These are phyloP conservation scores for Dryoscopus gambensis DNA, from an alignment of 2,113 vertebrate species.

Conservation along the genomic window DNA sequence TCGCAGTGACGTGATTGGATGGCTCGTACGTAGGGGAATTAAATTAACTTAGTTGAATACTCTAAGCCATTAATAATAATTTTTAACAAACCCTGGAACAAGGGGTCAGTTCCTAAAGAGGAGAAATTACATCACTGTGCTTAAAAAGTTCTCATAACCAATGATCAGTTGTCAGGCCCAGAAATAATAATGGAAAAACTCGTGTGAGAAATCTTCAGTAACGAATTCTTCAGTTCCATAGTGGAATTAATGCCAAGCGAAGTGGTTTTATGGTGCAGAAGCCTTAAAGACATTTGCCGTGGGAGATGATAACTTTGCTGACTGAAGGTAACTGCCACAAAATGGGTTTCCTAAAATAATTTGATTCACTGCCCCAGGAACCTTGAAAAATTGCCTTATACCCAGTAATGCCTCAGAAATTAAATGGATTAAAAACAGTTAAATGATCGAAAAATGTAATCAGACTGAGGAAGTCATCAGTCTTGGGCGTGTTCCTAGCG, in stretches of 20 bases:
- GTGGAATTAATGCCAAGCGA: background rate
- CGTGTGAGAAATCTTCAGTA: background rate
- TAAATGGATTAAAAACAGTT: slow-evolving; percentile 18
- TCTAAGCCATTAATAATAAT: background rate
- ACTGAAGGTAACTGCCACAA: slow-evolving; percentile 17
- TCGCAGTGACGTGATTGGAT: rapidly evolving
- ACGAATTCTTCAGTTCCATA: background rate
- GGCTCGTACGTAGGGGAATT: background rate
- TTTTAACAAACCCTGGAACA: background rate
- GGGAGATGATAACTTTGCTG: background rate
- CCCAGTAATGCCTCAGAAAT: background rate
- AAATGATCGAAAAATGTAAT: background rate
- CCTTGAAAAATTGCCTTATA: slow-evolving; percentile 2
- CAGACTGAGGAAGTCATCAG: background rate
- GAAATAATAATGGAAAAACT: background rate
- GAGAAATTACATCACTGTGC: background rate
- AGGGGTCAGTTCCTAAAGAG: background rate
- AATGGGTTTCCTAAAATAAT: slow-evolving; percentile 2
- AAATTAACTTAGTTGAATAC: background rate
- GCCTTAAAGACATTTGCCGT: background rate
- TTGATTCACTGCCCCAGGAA: background rate
- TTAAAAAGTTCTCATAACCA: background rate
- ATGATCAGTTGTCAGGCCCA: background rate
- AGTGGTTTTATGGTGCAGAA: background rate
- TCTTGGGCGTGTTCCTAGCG: background rate